Evolutionary conservation across 2,113 vertebrate species (phyloP).

Genomic region (Xiphias gladius): DNA sequence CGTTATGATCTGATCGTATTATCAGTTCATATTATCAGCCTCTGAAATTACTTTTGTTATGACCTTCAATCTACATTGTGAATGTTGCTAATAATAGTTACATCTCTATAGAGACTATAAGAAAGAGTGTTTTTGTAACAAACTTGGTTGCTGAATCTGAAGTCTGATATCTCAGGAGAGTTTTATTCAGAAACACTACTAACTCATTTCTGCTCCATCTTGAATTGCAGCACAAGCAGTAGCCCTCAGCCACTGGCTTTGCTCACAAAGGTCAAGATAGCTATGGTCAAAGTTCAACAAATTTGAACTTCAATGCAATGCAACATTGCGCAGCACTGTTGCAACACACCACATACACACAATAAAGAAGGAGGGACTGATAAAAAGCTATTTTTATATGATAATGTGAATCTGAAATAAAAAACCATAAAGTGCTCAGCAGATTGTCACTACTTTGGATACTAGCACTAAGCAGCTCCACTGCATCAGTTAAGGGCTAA

Average conservation of each 20-base stretch:
- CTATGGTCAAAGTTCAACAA: constrained; percentile 3
- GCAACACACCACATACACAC: neutral
- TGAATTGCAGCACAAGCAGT: neutral
- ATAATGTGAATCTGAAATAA: neutral
- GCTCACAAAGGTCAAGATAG: neutral
- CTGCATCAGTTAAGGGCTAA: neutral
- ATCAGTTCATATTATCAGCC: no score
- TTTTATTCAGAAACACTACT: neutral
- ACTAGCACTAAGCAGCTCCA: neutral
- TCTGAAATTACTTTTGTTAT: neutral
- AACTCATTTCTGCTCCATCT: neutral
- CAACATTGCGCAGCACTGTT: neutral
- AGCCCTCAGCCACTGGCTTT: neutral
- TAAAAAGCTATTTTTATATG: neutral
- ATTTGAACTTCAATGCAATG: neutral
- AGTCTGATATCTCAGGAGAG: no score
- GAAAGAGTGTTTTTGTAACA: neutral
- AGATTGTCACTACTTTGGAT: neutral
- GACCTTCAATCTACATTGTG: neutral
- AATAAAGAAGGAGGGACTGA: neutral
- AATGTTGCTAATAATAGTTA: neutral
- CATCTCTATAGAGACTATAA: neutral
- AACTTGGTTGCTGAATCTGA: neutral
- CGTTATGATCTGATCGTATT: neutral
- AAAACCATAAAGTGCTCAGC: neutral